phyloP scores from a whole-genome alignment of 2,113 vertebrate genomes.

The Ammodytes marinus region DNA sequence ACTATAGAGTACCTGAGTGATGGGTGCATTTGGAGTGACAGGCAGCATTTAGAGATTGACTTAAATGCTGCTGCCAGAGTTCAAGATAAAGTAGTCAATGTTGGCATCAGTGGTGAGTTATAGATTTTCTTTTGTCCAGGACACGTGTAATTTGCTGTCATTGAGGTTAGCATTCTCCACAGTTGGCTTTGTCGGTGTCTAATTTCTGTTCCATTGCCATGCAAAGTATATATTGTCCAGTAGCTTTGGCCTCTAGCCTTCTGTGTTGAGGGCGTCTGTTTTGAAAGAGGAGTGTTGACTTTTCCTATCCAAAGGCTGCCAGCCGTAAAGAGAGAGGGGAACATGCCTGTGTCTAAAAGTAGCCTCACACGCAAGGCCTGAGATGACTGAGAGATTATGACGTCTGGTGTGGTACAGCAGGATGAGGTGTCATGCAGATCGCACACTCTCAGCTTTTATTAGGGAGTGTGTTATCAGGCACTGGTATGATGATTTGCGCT shows the following conservation, averaged over 20 bases:
- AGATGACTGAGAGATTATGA: slow-evolving; percentile 48
- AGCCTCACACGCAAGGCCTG: slow-evolving; percentile 27
- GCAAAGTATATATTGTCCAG: slow-evolving; percentile 8
- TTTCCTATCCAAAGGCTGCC: slow-evolving; percentile 18
- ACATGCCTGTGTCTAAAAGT: slow-evolving; percentile 59
- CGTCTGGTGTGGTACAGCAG: not conserved
- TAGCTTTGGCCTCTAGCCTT: not conserved
- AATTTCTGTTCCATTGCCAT: slow-evolving; percentile 5
- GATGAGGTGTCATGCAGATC: slow-evolving; percentile 3
- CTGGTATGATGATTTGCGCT: not conserved
- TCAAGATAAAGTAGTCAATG: slow-evolving; percentile 9
- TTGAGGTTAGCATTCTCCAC: not conserved
- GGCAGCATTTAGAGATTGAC: slow-evolving; percentile 20
- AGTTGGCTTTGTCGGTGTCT: not conserved
- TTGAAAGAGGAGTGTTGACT: slow-evolving; percentile 33
- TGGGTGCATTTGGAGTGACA: slow-evolving; percentile 20
- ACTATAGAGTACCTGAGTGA: slow-evolving; percentile 1
- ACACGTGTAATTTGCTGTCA: slow-evolving; percentile 26
- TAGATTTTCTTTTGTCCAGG: not conserved
- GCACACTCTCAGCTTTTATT: slow-evolving; percentile 18
- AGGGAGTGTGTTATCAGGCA: not conserved
- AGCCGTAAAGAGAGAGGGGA: slow-evolving; percentile 27
- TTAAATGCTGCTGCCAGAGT: not conserved
- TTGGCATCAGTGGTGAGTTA: slow-evolving; percentile 23
- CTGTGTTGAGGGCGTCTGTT: slow-evolving; percentile 23